A percentile compares a stretch with the other conserved stretches of the same genome.
These are phyloP conservation scores for Xylocampa areola DNA, from an alignment of 2,888 invertebrate genomes.

Conservation along the genomic window DNA sequence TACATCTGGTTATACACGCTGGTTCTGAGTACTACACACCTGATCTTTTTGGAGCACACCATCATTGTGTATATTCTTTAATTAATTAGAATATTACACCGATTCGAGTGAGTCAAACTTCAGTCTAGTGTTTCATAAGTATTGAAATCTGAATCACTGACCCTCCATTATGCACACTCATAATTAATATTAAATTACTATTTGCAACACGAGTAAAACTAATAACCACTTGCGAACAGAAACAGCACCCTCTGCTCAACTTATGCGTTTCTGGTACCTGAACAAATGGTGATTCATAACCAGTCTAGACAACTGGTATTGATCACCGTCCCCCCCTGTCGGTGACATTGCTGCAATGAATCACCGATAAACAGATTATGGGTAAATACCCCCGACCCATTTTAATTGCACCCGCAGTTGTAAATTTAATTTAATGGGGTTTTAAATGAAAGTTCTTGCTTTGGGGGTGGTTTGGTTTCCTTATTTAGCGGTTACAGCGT, in stretches of 20 bases:
- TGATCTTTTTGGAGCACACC: too few species aligned
- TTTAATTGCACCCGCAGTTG: constrained; percentile 50
- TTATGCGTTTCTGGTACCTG: constrained; percentile 11
- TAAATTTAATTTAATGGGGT: constrained; percentile 47
- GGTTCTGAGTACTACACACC: too few species aligned
- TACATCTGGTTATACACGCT: too few species aligned
- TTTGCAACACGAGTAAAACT: too few species aligned
- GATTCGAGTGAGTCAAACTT: too few species aligned
- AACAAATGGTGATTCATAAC: constrained; percentile 38
- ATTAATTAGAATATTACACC: too few species aligned
- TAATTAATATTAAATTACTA: too few species aligned
- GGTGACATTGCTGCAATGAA: constrained; percentile 51
- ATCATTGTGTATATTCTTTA: too few species aligned
- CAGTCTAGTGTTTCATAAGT: too few species aligned
- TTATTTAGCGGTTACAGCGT: neutral
- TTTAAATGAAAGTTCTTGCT: constrained; percentile 20
- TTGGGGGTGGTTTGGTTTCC: constrained; percentile 2
- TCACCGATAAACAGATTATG: constrained; percentile 53
- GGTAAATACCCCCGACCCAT: constrained; percentile 47
- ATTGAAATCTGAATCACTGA: too few species aligned
- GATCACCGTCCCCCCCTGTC: constrained; percentile 44
- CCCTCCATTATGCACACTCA: too few species aligned
- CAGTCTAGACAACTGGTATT: constrained; percentile 58
- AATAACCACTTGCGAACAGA: neutral
- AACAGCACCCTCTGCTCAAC: constrained; percentile 22